Evolutionary conservation across 2,888 invertebrate genomes (phyloP).

Genomic region (Malacosoma neustria): DNA sequence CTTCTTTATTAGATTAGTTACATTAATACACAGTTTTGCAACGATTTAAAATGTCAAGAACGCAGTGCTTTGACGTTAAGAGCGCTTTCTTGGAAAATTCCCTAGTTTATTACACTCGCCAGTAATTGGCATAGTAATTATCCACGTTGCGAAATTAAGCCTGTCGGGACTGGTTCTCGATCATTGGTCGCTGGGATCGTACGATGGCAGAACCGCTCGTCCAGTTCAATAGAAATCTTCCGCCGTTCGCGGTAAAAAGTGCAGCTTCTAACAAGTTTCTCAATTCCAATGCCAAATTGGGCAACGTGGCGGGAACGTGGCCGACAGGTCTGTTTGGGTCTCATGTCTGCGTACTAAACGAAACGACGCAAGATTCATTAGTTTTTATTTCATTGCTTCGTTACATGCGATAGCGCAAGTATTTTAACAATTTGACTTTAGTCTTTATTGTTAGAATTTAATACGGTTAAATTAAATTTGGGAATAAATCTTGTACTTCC

Average conservation of each 20-base stretch:
- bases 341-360: conserved; percentile 2
- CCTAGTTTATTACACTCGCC: not conserved
- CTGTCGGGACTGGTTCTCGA: conserved; percentile 32
- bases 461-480: too few relatives aligned
- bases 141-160: conserved; percentile 16
- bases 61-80: too few relatives aligned
- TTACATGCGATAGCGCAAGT: too few relatives aligned
- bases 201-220: conserved; percentile 25
- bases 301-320: conserved; percentile 32
- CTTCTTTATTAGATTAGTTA: too few relatives aligned
- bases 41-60: too few relatives aligned
- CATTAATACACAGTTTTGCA: too few relatives aligned
- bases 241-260: conserved; percentile 40
- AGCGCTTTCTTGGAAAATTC: not conserved
- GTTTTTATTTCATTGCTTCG: conserved; percentile 14
- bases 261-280: conserved; percentile 56
- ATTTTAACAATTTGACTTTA: too few relatives aligned
- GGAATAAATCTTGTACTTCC: too few relatives aligned
- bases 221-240: conserved; percentile 51
- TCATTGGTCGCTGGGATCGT: conserved; percentile 26
- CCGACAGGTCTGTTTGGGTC: conserved; percentile 22
- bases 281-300: conserved; percentile 52
- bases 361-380: not conserved
- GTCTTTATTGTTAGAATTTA: too few relatives aligned
- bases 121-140: not conserved